Percentiles rank a stretch among this genome's conserved stretches.
phyloP scores from a whole-genome alignment of 2,797 vertebrate species.

The Enteromius viviparus region DNA sequence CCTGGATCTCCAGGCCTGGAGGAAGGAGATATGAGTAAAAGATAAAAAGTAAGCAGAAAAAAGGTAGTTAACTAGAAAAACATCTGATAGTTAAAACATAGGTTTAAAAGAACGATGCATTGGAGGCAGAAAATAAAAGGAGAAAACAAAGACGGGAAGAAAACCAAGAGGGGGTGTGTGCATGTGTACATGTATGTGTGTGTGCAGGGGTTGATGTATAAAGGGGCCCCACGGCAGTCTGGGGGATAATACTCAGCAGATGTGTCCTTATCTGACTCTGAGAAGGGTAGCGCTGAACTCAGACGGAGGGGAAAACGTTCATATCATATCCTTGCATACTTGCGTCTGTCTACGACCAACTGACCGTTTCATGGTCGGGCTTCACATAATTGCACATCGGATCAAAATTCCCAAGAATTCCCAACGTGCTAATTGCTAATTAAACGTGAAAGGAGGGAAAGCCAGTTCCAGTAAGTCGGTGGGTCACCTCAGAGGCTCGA shows the following conservation, averaged over 20 bases:
- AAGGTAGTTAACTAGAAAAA: neutral
- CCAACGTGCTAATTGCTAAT: conserved; percentile 27
- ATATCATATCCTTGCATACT: neutral
- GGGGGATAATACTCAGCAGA: conserved; percentile 60
- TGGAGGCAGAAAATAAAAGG: neutral
- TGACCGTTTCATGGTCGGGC: conserved; percentile 3
- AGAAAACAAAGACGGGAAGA: conserved; percentile 27
- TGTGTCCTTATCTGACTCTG: conserved; percentile 64
- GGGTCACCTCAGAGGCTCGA: conserved; percentile 24
- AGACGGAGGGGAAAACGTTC: conserved; percentile 22
- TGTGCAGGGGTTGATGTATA: conserved; percentile 50
- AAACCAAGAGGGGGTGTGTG: conserved; percentile 8
- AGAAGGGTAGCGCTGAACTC: conserved; percentile 45
- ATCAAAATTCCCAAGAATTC: conserved; percentile 1
- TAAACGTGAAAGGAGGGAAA: neutral
- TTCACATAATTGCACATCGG: conserved; percentile 5
- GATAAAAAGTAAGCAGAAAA: neutral
- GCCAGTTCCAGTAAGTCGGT: conserved; percentile 14
- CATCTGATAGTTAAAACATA: neutral
- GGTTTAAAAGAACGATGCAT: neutral
- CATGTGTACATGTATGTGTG: conserved; percentile 24
- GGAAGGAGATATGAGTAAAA: neutral
- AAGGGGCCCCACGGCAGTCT: conserved; percentile 57
- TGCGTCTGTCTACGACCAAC: neutral
- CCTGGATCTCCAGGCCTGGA: neutral